phyloP scores from a whole-genome alignment of 2,888 invertebrate genomes.

The Oegoconia quadripuncta region DNA sequence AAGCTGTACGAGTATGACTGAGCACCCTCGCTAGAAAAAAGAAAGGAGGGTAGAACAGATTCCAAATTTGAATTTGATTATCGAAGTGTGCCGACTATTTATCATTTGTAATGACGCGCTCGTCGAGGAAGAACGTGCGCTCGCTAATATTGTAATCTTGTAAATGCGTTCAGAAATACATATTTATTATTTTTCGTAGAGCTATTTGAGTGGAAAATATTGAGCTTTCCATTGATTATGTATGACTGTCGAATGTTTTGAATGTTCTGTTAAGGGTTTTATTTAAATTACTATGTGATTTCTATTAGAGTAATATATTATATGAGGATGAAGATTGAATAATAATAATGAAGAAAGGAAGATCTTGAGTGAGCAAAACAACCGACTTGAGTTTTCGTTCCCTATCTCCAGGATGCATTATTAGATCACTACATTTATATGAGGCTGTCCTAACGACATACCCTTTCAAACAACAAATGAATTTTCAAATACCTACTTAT shows the following conservation, averaged over 20 bases:
- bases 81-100: constrained; percentile 77
- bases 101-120: constrained; percentile 75
- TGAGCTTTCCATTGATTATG: constrained; percentile 61
- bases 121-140: constrained; percentile 55
- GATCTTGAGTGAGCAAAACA: no score
- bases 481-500: no score
- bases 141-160: constrained; percentile 76
- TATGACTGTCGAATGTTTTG: constrained; percentile 40
- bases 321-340: no score
- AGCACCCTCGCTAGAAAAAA: constrained; percentile 50
- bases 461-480: no score
- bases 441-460: no score
- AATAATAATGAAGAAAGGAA: no score
- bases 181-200: constrained; percentile 61
- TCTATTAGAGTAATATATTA: not conserved
- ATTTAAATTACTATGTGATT: not conserved
- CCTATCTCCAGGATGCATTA: no score
- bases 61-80: constrained; percentile 80
- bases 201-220: constrained; percentile 69
- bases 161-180: constrained; percentile 71
- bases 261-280: constrained; percentile 7
- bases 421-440: no score
- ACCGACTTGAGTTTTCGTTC: no score
- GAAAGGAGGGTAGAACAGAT: constrained; percentile 71
- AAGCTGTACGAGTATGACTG: constrained; percentile 54